Conservation (phyloP, 2,113 vertebrate species). For the Trinectes maculatus region DNA sequence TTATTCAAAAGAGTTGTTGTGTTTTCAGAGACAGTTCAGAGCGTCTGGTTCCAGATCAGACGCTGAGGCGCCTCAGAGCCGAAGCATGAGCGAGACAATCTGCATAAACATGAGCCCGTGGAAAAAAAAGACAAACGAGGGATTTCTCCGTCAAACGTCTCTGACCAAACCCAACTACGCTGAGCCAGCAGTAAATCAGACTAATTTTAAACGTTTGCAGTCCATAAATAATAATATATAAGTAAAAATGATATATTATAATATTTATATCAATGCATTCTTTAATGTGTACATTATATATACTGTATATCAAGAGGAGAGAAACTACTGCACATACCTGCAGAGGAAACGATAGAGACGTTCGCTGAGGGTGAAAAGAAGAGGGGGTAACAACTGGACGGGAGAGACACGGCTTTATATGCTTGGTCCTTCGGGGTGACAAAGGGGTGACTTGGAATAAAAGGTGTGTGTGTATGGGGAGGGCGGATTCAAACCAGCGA, state of each 20-base stretch:
- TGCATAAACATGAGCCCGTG: constrained; percentile 46
- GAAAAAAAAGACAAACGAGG: constrained; percentile 49
- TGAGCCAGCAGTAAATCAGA: too few relatives aligned
- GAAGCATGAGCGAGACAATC: constrained; percentile 37
- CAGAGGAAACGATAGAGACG: constrained; percentile 19
- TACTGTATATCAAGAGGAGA: too few relatives aligned
- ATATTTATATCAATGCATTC: too few relatives aligned
- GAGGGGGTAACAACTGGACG: background rate
- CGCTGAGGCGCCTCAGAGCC: constrained; percentile 24
- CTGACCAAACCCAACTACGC: constrained; percentile 31
- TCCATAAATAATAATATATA: too few relatives aligned
- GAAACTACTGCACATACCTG: constrained; percentile 40
- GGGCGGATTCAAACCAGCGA: constrained; percentile 26
- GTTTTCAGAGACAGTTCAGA: background rate
- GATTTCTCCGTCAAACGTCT: constrained; percentile 43
- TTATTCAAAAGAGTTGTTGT: too few relatives aligned
- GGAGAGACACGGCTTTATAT: constrained; percentile 51
- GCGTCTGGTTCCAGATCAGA: background rate
- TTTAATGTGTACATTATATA: too few relatives aligned
- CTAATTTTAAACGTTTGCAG: background rate
- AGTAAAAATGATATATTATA: too few relatives aligned
- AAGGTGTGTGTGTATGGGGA: background rate
- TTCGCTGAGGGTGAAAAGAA: constrained; percentile 2
- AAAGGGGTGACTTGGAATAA: background rate
- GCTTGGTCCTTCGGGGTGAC: constrained; percentile 27